Percentiles rank a stretch among this genome's conserved stretches.
These are phyloP conservation scores for Drosophila orosa DNA, from an alignment of 1,140 invertebrate genomes.

Conservation along the genomic window DNA sequence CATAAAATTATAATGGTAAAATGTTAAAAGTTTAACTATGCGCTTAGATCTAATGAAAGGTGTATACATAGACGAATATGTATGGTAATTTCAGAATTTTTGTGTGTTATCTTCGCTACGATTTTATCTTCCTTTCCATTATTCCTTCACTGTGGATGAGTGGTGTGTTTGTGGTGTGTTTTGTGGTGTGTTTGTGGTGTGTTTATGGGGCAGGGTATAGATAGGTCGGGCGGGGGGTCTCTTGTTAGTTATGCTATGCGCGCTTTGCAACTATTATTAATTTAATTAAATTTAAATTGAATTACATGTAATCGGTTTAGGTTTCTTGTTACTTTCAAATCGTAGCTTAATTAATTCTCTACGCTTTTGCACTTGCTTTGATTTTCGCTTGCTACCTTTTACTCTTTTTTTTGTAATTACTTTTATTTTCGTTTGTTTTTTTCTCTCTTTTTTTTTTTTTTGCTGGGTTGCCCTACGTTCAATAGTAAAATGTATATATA, in stretches of 20 bases:
- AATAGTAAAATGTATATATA: constrained; percentile 79
- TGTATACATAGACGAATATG: constrained; percentile 84
- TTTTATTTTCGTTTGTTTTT: constrained; percentile 47
- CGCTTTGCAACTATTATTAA: constrained; percentile 80
- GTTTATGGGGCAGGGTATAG: constrained; percentile 3
- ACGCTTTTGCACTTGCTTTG: constrained; percentile 75
- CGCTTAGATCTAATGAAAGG: constrained; percentile 84
- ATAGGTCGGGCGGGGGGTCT: constrained; percentile 8
- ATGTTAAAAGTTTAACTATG: constrained; percentile 84
- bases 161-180: constrained; percentile 18
- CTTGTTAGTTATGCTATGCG: constrained; percentile 74
- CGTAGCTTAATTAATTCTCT: constrained; percentile 71
- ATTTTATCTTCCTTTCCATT: constrained; percentile 38
- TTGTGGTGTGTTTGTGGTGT: constrained; percentile 4
- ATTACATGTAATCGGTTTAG: constrained; percentile 69
- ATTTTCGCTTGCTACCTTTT: constrained; percentile 73
- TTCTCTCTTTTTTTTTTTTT: constrained; percentile 37
- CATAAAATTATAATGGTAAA: constrained; percentile 84
- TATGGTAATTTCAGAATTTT: constrained; percentile 67
- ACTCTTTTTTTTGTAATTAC: constrained; percentile 45
- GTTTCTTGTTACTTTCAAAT: constrained; percentile 65
- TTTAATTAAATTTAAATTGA: constrained; percentile 82
- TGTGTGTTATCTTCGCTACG: constrained; percentile 53
- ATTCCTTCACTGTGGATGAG: constrained; percentile 31
- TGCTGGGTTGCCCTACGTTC: constrained; percentile 65